Evolutionary conservation across 2,113 vertebrate species (phyloP).

Genomic region (Triplophysa rosa): DNA sequence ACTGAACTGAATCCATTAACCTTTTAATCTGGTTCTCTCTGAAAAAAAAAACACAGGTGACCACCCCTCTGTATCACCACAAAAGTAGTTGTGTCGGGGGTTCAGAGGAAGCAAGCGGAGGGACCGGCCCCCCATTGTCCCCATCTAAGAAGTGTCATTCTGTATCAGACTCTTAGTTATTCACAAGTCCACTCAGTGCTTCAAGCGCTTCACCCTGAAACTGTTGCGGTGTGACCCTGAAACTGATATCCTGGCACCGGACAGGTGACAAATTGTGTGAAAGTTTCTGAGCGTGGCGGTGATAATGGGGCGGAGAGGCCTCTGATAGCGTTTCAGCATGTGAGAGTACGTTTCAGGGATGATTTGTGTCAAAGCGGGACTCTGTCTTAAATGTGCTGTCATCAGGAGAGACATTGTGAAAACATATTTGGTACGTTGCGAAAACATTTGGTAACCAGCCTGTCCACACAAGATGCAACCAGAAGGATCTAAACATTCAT

Average conservation of each 20-base stretch:
- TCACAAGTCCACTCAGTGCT: slow-evolving; percentile 49
- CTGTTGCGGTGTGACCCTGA: not conserved
- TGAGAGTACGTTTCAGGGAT: slow-evolving; percentile 59
- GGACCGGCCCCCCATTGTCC: slow-evolving; percentile 54
- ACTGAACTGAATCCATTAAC: slow-evolving; percentile 67
- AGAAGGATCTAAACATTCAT: too few species aligned
- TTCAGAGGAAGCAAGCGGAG: slow-evolving; percentile 21
- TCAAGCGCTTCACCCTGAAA: not conserved
- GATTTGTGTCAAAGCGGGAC: slow-evolving; percentile 67
- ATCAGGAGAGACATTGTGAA: slow-evolving; percentile 21
- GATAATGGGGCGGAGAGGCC: slow-evolving; percentile 56
- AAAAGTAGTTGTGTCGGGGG: slow-evolving; percentile 55
- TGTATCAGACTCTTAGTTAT: slow-evolving; percentile 64
- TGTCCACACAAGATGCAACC: too few species aligned
- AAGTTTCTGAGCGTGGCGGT: slow-evolving; percentile 36
- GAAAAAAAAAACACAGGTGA: slow-evolving; percentile 52
- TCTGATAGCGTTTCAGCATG: slow-evolving; percentile 60
- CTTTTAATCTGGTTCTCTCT: slow-evolving; percentile 67
- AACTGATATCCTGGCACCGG: slow-evolving; percentile 37
- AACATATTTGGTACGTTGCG: not conserved
- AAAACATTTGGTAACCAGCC: too few species aligned
- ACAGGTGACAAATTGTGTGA: slow-evolving; percentile 54
- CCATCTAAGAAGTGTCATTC: slow-evolving; percentile 62
- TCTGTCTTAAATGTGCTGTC: slow-evolving; percentile 41
- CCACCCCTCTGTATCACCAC: slow-evolving; percentile 44